These are phyloP conservation scores for Sakesphorus luctuosus DNA, from an alignment of 2,113 vertebrate species.

Conservation along the genomic window DNA sequence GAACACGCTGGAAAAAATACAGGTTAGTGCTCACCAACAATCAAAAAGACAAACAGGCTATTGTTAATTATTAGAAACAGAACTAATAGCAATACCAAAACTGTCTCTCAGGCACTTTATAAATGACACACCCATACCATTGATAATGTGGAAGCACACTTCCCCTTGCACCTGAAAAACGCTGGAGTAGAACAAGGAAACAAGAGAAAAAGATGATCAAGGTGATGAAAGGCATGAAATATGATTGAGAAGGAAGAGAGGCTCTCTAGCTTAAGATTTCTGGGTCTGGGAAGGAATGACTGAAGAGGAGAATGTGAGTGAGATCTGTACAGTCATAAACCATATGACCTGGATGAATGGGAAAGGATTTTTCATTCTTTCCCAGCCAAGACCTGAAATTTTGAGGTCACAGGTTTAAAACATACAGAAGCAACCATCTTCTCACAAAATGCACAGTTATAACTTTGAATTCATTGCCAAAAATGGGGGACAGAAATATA, in stretches of 20 bases:
- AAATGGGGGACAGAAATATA: neutral
- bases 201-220: neutral
- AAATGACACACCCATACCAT: neutral
- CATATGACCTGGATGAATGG: neutral
- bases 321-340: neutral
- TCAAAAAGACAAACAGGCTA: neutral
- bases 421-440: neutral
- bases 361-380: conserved; percentile 26
- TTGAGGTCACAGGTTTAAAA: neutral
- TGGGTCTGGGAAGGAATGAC: neutral
- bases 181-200: neutral
- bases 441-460: neutral
- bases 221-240: neutral
- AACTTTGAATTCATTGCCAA: neutral
- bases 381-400: neutral
- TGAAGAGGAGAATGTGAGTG: neutral
- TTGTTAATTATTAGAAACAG: neutral
- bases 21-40: neutral
- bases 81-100: neutral
- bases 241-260: neutral
- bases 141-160: neutral
- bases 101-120: neutral
- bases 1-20: neutral
- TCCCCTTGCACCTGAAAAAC: neutral
- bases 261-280: neutral